These are phyloP conservation scores for Sweltsa coloradensis DNA, from an alignment of 1,140 invertebrate genomes.

Conservation along the genomic window DNA sequence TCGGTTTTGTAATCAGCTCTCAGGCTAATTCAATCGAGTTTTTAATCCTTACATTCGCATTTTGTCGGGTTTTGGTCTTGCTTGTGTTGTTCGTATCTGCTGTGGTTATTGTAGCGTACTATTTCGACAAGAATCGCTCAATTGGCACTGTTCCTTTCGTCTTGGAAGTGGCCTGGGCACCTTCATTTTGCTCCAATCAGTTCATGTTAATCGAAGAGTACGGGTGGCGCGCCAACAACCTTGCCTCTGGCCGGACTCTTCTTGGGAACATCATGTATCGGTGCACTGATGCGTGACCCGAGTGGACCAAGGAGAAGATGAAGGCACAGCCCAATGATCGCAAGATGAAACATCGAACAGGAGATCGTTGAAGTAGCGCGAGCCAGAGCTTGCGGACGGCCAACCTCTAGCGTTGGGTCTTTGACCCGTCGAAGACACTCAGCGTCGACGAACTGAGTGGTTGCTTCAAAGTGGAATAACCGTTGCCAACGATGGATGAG, in stretches of 20 bases:
- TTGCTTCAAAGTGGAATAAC: neutral
- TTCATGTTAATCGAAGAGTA: conserved; percentile 63
- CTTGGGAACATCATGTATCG: conserved; percentile 77
- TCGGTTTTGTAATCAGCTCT: conserved; percentile 72
- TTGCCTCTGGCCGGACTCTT: conserved; percentile 47
- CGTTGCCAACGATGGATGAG: neutral
- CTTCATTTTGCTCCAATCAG: conserved; percentile 85
- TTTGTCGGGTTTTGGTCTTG: conserved; percentile 74
- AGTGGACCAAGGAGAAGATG: conserved; percentile 47
- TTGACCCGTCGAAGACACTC: neutral
- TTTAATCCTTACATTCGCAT: conserved; percentile 73
- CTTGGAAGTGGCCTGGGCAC: conserved; percentile 80
- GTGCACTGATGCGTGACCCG: conserved; percentile 71
- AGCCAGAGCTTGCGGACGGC: neutral
- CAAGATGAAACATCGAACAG: conserved; percentile 25
- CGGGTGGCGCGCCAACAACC: conserved; percentile 63
- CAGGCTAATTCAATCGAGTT: conserved; percentile 63
- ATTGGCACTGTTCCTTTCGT: conserved; percentile 84
- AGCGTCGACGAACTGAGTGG: neutral
- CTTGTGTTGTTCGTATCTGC: conserved; percentile 80
- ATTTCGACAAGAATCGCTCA: conserved; percentile 85
- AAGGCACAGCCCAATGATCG: conserved; percentile 42
- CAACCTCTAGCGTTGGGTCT: neutral
- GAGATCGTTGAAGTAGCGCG: neutral
- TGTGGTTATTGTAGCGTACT: conserved; percentile 90